Conservation (phyloP, 2,113 vertebrate species). For the Lampris megalopsis region DNA sequence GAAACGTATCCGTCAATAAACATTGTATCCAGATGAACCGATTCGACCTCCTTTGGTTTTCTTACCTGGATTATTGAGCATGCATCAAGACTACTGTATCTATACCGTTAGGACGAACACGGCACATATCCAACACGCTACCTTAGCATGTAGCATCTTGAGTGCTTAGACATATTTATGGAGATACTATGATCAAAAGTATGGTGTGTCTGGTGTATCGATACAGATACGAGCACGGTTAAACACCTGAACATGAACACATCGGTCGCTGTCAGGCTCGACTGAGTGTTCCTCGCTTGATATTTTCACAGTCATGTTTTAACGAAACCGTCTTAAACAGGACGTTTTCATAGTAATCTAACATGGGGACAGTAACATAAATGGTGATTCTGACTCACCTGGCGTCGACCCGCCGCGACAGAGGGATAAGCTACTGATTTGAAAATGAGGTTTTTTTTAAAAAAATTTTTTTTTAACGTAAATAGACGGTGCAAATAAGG, state of each 20-base stretch:
- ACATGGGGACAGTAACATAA: not conserved
- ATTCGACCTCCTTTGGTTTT: too few species aligned
- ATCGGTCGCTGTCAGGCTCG: not conserved
- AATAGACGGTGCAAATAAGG: slow-evolving; percentile 48
- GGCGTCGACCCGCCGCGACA: not conserved
- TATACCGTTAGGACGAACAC: slow-evolving; percentile 60
- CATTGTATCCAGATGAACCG: too few species aligned
- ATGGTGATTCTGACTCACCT: not conserved
- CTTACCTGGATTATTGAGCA: too few species aligned
- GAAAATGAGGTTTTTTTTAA: slow-evolving; percentile 65
- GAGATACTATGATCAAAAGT: not conserved
- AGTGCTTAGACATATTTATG: too few species aligned
- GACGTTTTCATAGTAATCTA: not conserved
- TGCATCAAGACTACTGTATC: slow-evolving; percentile 4
- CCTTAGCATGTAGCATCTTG: too few species aligned
- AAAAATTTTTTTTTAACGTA: too few species aligned
- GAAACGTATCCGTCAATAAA: too few species aligned
- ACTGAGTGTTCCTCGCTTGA: not conserved
- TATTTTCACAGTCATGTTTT: not conserved
- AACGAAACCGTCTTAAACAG: not conserved
- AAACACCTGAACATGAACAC: not conserved
- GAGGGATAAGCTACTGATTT: slow-evolving; percentile 45
- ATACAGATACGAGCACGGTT: not conserved
- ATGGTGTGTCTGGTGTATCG: not conserved
- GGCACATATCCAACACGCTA: slow-evolving; percentile 40